Percentiles rank a stretch among this genome's conserved stretches.
Conservation (phyloP, 1,140 invertebrate genomes). For the Armadillidium nasatum region DNA sequence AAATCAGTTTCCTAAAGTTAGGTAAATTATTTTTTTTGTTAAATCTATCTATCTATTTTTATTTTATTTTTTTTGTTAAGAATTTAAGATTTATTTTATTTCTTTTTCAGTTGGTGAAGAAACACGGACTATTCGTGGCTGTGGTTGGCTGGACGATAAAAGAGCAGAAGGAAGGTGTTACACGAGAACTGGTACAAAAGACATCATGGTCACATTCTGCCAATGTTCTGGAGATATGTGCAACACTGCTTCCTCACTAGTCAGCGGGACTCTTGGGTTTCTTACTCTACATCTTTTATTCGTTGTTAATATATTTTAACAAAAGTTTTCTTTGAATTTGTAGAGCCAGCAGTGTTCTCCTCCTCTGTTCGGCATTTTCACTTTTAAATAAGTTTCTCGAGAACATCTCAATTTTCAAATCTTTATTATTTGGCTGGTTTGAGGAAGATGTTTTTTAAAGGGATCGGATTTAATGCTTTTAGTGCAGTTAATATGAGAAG, state of each 20-base stretch:
- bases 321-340: background rate
- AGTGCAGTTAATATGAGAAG: background rate
- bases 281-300: background rate
- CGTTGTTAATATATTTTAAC: background rate
- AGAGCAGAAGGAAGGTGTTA: slow-evolving; percentile 35
- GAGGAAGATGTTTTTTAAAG: background rate
- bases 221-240: slow-evolving; percentile 32
- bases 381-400: background rate
- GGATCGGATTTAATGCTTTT: slow-evolving; percentile 1
- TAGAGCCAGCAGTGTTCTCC: background rate
- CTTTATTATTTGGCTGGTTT: background rate
- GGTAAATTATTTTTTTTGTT: no score
- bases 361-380: background rate
- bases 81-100: background rate
- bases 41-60: no score
- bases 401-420: background rate
- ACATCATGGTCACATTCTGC: slow-evolving; percentile 41
- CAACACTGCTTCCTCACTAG: slow-evolving; percentile 26
- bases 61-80: no score
- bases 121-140: slow-evolving; percentile 36
- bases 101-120: slow-evolving; percentile 25
- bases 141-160: slow-evolving; percentile 37
- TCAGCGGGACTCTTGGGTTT: background rate
- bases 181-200: slow-evolving; percentile 41
- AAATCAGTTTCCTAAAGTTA: no score